Evolutionary conservation across 2,797 vertebrate species (phyloP).

Genomic region (Lagorchestes hirsutus): DNA sequence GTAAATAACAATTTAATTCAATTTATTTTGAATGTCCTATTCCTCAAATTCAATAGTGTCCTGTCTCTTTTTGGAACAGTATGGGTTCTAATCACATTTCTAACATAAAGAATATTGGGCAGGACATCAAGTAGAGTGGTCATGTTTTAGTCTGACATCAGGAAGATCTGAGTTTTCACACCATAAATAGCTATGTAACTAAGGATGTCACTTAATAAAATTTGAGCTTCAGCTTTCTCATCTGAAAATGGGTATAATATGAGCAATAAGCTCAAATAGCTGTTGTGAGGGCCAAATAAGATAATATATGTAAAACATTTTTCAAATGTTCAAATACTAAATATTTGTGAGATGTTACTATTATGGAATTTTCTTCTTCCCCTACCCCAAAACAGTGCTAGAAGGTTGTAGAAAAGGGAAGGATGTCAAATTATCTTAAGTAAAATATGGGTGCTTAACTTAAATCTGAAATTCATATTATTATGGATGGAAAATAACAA

Average conservation of each 20-base stretch:
- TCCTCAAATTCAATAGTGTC: background rate
- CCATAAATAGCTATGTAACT: background rate
- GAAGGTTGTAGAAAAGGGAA: constrained; percentile 25
- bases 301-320: background rate
- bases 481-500: constrained; percentile 29
- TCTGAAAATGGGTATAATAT: background rate
- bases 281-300: background rate
- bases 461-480: constrained; percentile 53
- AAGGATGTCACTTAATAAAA: background rate
- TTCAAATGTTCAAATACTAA: background rate
- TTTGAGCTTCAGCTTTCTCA: background rate
- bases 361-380: background rate
- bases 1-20: background rate
- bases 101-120: background rate
- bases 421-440: constrained; percentile 1
- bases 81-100: background rate
- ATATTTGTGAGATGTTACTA: background rate
- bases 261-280: background rate
- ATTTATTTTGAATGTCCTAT: background rate
- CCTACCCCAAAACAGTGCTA: background rate
- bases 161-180: background rate
- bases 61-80: background rate
- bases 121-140: background rate
- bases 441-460: constrained; percentile 30
- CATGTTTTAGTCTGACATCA: background rate